These are phyloP conservation scores for Apogon talboti DNA, from an alignment of 2,797 vertebrate species.

Conservation along the genomic window DNA sequence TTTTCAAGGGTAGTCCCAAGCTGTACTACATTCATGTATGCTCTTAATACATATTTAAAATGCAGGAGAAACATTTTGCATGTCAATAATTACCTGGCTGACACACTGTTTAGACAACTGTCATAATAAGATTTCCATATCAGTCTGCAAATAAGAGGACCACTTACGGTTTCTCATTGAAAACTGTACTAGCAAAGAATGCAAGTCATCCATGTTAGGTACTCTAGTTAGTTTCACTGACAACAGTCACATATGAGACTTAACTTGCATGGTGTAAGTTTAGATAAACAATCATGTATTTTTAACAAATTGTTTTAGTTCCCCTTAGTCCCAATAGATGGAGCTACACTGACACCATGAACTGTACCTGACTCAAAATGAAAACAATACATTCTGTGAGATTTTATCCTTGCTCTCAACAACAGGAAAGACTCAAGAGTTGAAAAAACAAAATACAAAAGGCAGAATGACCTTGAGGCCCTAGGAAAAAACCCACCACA, in stretches of 20 bases:
- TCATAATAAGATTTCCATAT: too few species aligned
- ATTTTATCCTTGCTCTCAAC: constrained; percentile 26
- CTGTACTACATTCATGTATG: neutral
- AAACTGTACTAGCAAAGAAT: too few species aligned
- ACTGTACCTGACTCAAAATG: constrained; percentile 7
- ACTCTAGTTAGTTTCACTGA: neutral
- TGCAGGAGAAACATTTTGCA: neutral
- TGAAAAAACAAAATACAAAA: constrained; percentile 43
- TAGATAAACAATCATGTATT: neutral
- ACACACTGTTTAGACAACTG: too few species aligned
- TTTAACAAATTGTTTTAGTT: constrained; percentile 27
- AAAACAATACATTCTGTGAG: constrained; percentile 35
- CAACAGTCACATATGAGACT: neutral
- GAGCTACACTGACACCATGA: constrained; percentile 44
- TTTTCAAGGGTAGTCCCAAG: neutral
- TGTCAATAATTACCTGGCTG: neutral
- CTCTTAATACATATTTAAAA: neutral
- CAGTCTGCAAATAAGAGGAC: too few species aligned
- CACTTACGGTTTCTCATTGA: too few species aligned
- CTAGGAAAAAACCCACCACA: constrained; percentile 24
- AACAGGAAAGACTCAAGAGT: constrained; percentile 26
- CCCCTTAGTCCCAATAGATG: constrained; percentile 55
- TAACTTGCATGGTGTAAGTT: too few species aligned
- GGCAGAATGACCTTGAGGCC: constrained; percentile 39
- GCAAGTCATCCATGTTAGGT: neutral